These are phyloP conservation scores for Rhopalosiphum nymphaeae DNA, from an alignment of 2,888 invertebrate species.

Conservation along the genomic window DNA sequence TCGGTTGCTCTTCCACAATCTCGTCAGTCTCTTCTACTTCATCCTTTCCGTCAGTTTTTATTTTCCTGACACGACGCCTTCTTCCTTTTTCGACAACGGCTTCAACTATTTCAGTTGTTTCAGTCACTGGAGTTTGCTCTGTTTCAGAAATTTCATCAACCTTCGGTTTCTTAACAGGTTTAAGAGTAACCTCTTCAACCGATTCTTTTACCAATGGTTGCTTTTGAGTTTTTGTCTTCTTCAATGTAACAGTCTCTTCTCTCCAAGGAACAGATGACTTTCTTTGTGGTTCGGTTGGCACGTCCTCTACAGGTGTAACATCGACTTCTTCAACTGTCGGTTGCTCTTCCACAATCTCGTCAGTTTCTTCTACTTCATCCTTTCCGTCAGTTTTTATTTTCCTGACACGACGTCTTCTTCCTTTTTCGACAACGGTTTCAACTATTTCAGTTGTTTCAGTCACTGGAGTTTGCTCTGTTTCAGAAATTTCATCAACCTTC, in stretches of 20 bases:
- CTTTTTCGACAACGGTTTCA: background rate
- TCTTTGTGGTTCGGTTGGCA: background rate
- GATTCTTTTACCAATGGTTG: slow-evolving; percentile 64
- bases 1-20: background rate
- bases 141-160: background rate
- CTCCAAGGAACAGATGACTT: no score
- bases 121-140: background rate
- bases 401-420: background rate
- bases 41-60: background rate
- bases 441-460: background rate
- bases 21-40: background rate
- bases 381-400: background rate
- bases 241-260: no score
- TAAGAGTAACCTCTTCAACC: no score
- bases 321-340: background rate
- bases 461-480: background rate
- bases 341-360: background rate
- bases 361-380: background rate
- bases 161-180: background rate
- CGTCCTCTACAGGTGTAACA: background rate
- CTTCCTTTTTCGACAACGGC: background rate
- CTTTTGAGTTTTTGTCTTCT: no score
- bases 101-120: background rate
- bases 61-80: background rate
- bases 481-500: no score